Base-by-base conservation (phyloP, 2,797 vertebrate genomes). In the Sebastes cheni region DNA sequence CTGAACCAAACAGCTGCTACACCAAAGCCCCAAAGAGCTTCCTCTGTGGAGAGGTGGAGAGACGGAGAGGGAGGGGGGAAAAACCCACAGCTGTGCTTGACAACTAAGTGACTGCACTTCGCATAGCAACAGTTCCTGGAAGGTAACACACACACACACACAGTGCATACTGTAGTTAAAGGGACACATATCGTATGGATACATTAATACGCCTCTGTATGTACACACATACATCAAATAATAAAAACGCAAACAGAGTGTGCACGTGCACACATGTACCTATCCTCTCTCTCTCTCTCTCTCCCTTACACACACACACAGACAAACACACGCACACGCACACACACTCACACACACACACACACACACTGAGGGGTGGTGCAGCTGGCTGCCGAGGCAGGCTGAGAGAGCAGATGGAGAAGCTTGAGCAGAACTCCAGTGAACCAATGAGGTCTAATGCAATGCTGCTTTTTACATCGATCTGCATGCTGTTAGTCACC, bases 81-180 rank as follows among this genome's bases (percentile, higher is more conserved):
- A 42, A 67, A 78, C 75, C 77, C 90, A 83, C 73, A 85, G 91
- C 90, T 93, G 89, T 89, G 95, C 94, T 92, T 95, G 93, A 94
- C 93, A 94, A 95, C 93, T 92, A 94, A 95, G 93, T 94, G 93
- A 89, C 87, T 93, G 89, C 83, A 89, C 87, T 88, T 90, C 70
- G 83, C 93, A 95, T 95, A 95, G 95, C 93, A 96, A 95, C 95
- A 95, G 93, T 95, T 93, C 80, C 90, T 88, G 92, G 82, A 93
- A 90, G 81, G 84, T 86, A 92, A 85, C 71, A 30, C 29, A 30
- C 29, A 85, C 72, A 85, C 72, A 36, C 42, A 46, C 78, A 68
- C 36, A 46, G 58, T 16, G 79, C 73, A 36, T 65, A 86, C 68
- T 78, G 79, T 83, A 85, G 76, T 81, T 82, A 85, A 68, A 82